A percentile compares a stretch with the other conserved stretches of the same genome.
phyloP scores from a whole-genome alignment of 2,113 vertebrate species.

The Labeo catla region DNA sequence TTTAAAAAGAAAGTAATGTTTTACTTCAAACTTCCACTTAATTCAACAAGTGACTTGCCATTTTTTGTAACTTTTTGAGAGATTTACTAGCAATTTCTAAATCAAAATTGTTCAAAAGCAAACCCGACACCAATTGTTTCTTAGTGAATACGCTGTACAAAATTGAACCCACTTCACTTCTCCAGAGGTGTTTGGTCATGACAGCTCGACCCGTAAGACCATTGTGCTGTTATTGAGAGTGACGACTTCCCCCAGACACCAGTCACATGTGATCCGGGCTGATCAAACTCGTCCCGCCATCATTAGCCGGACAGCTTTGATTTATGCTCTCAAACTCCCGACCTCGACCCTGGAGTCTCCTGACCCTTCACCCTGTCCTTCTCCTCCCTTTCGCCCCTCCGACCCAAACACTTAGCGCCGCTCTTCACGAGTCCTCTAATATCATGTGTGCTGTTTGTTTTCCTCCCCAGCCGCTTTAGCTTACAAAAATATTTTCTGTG shows the following conservation, averaged over 20 bases:
- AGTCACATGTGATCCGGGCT: conserved; percentile 70
- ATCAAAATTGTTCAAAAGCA: background rate
- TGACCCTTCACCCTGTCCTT: conserved; percentile 55
- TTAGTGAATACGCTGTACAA: background rate
- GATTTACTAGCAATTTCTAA: no score
- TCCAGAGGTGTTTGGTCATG: conserved; percentile 15
- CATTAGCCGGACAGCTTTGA: conserved; percentile 78
- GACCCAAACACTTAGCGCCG: conserved; percentile 60
- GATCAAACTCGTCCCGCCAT: conserved; percentile 73
- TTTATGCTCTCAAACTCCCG: conserved; percentile 73
- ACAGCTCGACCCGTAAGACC: conserved; percentile 49
- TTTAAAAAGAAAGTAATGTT: no score
- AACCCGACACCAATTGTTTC: background rate
- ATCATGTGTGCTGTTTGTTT: conserved; percentile 69
- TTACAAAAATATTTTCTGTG: conserved; percentile 73
- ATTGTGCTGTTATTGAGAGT: conserved; percentile 62
- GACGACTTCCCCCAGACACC: conserved; percentile 69
- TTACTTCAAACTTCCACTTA: background rate
- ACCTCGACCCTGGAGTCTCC: conserved; percentile 67
- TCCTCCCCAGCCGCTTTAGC: conserved; percentile 59
- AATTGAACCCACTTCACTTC: conserved; percentile 8
- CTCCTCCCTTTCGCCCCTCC: conserved; percentile 33
- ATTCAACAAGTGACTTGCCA: background rate
- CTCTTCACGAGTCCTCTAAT: conserved; percentile 54
- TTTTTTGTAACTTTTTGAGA: no score